Conservation (phyloP, 2,797 vertebrate species). For the Coracias cyanogaster region DNA sequence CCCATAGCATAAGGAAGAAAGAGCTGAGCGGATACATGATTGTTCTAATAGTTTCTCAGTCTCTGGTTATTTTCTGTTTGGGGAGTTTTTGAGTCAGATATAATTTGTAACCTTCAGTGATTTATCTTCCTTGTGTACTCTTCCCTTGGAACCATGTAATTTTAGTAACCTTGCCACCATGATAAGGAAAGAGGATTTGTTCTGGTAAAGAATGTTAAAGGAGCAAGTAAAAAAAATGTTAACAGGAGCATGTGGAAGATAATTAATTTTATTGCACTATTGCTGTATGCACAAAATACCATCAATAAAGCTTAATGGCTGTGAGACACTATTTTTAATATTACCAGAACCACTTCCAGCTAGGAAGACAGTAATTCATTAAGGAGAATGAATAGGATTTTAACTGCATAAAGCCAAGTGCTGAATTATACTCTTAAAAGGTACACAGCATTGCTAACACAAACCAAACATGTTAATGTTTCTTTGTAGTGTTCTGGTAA, state of each 20-base stretch:
- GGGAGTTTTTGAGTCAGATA: not conserved
- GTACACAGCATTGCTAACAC: not conserved
- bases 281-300: not conserved
- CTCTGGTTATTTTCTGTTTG: not conserved
- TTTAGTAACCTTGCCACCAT: not conserved
- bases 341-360: not conserved
- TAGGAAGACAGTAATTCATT: constrained; percentile 4
- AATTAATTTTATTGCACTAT: not conserved
- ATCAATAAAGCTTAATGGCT: not conserved
- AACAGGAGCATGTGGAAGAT: not conserved
- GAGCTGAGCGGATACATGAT: not conserved
- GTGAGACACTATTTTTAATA: not conserved
- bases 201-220: not conserved
- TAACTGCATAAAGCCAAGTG: not conserved
- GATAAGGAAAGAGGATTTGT: not conserved
- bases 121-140: not conserved
- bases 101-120: not conserved
- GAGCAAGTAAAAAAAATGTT: not conserved
- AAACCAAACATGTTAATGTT: not conserved
- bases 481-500: not conserved
- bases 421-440: not conserved
- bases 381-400: not conserved
- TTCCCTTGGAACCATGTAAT: not conserved
- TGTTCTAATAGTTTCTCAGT: not conserved
- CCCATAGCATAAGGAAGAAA: not conserved